Evolutionary conservation across 1,140 invertebrate genomes (phyloP).

Genomic region (Orius laevigatus): DNA sequence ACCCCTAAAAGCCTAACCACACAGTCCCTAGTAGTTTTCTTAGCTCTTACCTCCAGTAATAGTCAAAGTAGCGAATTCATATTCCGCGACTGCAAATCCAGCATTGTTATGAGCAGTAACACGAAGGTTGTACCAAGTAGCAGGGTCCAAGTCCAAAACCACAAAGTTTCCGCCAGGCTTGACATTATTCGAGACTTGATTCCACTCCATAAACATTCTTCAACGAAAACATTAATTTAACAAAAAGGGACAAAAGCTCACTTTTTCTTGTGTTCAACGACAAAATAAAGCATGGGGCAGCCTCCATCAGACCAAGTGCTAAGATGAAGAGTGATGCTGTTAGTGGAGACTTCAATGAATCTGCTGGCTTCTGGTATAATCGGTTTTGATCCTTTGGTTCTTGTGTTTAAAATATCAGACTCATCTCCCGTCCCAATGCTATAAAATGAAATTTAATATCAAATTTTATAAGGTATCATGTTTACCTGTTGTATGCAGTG

Average conservation of each 20-base stretch:
- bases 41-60: slow-evolving; percentile 85
- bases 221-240: background rate
- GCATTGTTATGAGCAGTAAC: slow-evolving; percentile 93
- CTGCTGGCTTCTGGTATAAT: slow-evolving; percentile 74
- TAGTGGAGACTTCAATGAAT: slow-evolving; percentile 82
- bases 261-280: slow-evolving; percentile 90
- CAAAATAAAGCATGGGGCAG: slow-evolving; percentile 90
- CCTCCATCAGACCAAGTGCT: slow-evolving; percentile 87
- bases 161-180: slow-evolving; percentile 81
- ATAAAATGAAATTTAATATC: slow-evolving; percentile 12
- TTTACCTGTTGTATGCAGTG: slow-evolving; percentile 73
- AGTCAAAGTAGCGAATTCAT: slow-evolving; percentile 87
- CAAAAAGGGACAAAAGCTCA: slow-evolving; percentile 28
- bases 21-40: too few species aligned
- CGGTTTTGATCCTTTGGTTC: slow-evolving; percentile 76
- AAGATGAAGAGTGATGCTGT: slow-evolving; percentile 77
- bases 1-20: background rate
- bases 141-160: slow-evolving; percentile 77
- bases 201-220: slow-evolving; percentile 42
- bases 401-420: slow-evolving; percentile 68
- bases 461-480: background rate
- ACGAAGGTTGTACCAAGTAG: slow-evolving; percentile 77
- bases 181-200: slow-evolving; percentile 81
- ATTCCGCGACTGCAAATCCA: slow-evolving; percentile 83
- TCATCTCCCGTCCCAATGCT: slow-evolving; percentile 80